Evolutionary conservation across 2,113 vertebrate species (phyloP), one percentile per base, ranked within the genome.

Genomic region (Ceratotherium simum): DNA sequence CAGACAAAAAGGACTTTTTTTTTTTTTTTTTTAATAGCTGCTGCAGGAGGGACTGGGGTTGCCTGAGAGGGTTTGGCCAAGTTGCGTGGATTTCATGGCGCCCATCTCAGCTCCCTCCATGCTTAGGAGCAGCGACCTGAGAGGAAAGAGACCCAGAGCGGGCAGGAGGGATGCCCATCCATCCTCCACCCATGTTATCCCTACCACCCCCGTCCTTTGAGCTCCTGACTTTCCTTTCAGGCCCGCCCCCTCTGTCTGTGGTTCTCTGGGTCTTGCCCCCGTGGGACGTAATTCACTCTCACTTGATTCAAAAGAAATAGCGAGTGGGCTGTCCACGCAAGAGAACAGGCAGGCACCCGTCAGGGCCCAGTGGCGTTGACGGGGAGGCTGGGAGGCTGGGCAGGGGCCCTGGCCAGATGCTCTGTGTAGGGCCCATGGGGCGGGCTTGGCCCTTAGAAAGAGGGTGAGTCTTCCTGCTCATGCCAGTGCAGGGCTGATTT

Each of bases 331-430:
- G 51, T 70, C 58, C 10, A 7, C n/a, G 39, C 6, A 10, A 6
- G 42, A 62, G 42, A 42, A 36, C 56, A 51, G 12, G n/a, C 54
- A 9, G 23, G 25, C 17, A 20, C 8, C 11, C 0, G 1, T 25
- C 54, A 20, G 0, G 21, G 18, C 42, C 23, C 13, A 0, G 16
- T 12, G 20, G 21, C 11, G 76, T 4, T 2, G 29, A 12, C 2
- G 6, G 29, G 23, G 48, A 39, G 80, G 29, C 23, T 8, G 9
- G 46, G 7, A 72, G 39, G 67, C 16, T 11, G 25, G 60, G 46
- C 2, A 62, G 60, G 81, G 78, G 7, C 27, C 54, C 46, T 0
- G 31, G 78, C 12, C 62, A 39, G 39, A 20, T 13, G 31, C 51
- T 3, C 62, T 25, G 21, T 0, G 9, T 2, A 2, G 27, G 60